A percentile compares a stretch with the other conserved stretches of the same genome.
Evolutionary conservation across 1,140 invertebrate genomes (phyloP).

Genomic region (Drosophila parvula): DNA sequence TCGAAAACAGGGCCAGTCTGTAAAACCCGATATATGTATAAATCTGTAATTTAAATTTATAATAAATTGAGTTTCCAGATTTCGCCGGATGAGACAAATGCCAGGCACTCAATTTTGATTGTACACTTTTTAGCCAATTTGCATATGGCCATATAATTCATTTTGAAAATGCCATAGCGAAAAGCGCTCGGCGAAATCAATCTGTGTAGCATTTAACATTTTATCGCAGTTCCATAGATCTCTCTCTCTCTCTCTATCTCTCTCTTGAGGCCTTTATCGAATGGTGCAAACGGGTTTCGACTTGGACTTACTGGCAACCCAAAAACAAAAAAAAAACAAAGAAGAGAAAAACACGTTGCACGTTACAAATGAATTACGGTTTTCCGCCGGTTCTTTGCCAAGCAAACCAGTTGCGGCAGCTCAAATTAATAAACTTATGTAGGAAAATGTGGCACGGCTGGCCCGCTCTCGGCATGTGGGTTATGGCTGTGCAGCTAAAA

Average conservation of each 20-base stretch:
- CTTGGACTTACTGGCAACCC: conserved; percentile 26
- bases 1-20: conserved; percentile 14
- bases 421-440: conserved; percentile 73
- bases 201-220: conserved; percentile 76
- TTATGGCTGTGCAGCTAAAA: conserved; percentile 62
- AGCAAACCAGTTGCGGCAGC: conserved; percentile 67
- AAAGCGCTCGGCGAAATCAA: conserved; percentile 62
- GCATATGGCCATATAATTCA: conserved; percentile 62
- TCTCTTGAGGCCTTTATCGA: conserved; percentile 48
- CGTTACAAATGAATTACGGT: conserved; percentile 74
- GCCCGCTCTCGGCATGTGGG: conserved; percentile 51
- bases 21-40: conserved; percentile 10
- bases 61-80: conserved; percentile 33
- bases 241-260: neutral
- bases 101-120: conserved; percentile 54
- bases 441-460: conserved; percentile 59
- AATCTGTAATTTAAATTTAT: conserved; percentile 34
- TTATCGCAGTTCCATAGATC: conserved; percentile 44
- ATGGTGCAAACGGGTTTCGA: conserved; percentile 62
- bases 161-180: conserved; percentile 47
- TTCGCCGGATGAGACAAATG: conserved; percentile 36
- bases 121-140: conserved; percentile 49
- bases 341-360: conserved; percentile 63
- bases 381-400: conserved; percentile 37
- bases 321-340: neutral